Percentiles rank a stretch among this genome's conserved stretches.
Conservation (phyloP, 2,113 vertebrate species). For the Saimiri boliviensis region DNA sequence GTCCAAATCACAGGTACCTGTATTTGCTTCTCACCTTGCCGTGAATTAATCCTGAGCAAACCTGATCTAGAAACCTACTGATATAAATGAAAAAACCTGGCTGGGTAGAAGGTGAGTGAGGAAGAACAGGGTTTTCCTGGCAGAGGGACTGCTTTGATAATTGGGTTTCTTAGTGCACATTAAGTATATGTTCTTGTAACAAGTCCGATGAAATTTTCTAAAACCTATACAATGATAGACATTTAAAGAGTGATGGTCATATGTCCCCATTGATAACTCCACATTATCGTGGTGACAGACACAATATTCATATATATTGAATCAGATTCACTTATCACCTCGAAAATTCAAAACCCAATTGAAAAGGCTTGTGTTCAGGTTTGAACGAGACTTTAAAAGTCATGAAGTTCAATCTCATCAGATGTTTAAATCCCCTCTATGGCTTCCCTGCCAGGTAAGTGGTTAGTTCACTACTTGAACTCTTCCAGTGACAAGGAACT, state of each 20-base stretch:
- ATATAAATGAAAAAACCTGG: not conserved
- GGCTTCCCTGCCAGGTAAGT: not conserved
- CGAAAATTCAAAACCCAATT: not conserved
- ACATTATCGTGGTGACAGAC: not conserved
- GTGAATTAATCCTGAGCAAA: not conserved
- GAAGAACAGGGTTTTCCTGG: not conserved
- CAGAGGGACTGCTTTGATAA: not conserved
- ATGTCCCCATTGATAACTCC: not conserved
- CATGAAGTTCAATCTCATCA: not conserved
- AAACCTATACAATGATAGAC: not conserved
- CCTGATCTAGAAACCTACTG: not conserved
- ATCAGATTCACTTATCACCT: not conserved
- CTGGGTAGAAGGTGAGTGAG: not conserved
- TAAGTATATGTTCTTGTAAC: conserved; percentile 13
- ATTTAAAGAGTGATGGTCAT: not conserved
- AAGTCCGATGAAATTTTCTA: not conserved
- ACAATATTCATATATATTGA: not conserved
- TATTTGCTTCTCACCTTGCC: not conserved
- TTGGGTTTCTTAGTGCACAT: not conserved
- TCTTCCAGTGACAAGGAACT: not conserved
- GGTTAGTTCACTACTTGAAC: not conserved
- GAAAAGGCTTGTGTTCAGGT: not conserved
- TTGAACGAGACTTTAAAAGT: not conserved
- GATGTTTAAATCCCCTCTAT: not conserved
- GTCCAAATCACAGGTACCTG: not conserved